phyloP scores from a whole-genome alignment of 2,888 invertebrate species.

The Aleiodes alternator region DNA sequence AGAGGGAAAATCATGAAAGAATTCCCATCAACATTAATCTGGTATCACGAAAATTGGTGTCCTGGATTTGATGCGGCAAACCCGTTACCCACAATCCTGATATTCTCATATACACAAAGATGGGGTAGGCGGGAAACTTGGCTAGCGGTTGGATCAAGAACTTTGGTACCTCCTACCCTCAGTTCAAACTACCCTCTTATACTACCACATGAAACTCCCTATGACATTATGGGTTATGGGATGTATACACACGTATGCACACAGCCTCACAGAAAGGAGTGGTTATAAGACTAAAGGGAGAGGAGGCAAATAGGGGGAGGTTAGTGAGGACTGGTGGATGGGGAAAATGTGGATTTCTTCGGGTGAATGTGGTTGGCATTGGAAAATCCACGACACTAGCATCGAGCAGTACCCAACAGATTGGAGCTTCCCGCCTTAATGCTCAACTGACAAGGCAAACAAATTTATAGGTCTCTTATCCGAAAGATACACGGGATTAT shows the following conservation, averaged over 20 bases:
- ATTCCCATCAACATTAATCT: neutral
- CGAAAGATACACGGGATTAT: slow-evolving; percentile 74
- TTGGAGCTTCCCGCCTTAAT: slow-evolving; percentile 69
- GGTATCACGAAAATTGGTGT: slow-evolving; percentile 3
- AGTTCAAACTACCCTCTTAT: slow-evolving; percentile 24
- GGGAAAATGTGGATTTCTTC: slow-evolving; percentile 40
- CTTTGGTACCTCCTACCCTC: slow-evolving; percentile 42
- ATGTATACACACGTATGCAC: slow-evolving; percentile 31
- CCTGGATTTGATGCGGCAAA: slow-evolving; percentile 28
- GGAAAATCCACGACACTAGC: slow-evolving; percentile 60
- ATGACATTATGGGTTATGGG: slow-evolving; percentile 32
- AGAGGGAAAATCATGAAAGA: neutral
- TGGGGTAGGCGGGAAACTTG: slow-evolving; percentile 48
- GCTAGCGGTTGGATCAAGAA: slow-evolving; percentile 48
- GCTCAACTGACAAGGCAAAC: slow-evolving; percentile 72
- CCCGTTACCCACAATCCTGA: slow-evolving; percentile 42
- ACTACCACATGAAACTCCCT: slow-evolving; percentile 23
- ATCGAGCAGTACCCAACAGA: slow-evolving; percentile 64
- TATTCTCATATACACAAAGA: slow-evolving; percentile 37
- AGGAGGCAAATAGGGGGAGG: slow-evolving; percentile 16
- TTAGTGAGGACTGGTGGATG: slow-evolving; percentile 24
- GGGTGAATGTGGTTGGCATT: slow-evolving; percentile 42
- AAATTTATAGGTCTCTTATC: slow-evolving; percentile 75
- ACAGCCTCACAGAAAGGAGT: slow-evolving; percentile 19
- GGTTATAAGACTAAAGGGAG: slow-evolving; percentile 34